Base-by-base conservation (phyloP, 2,113 vertebrate genomes). In the Pogonocichla stellata region DNA sequence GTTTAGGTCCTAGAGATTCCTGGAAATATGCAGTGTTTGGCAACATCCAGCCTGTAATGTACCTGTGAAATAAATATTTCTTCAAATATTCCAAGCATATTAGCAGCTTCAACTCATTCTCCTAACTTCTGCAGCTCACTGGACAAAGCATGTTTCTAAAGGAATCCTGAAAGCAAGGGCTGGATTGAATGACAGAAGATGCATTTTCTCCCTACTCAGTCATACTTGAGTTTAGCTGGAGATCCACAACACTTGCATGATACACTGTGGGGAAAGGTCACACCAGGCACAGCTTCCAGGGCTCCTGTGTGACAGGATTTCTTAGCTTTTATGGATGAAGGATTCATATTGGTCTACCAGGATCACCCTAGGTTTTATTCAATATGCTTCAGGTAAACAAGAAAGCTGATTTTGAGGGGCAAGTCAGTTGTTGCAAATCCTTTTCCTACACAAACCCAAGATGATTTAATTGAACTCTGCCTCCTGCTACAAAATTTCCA, bases 391-490 rank as follows among this genome's bases (percentile, higher is more conserved):
- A 95, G 80, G 66, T 93, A 95, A 91, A 96, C 81, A 91, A 57
- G 84, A 43, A 61, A 50, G 53, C 69, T 96, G 88, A 97, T 96
- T 95, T 92, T 86, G 75, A 97, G 65, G 80, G 92, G 29, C 86
- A 89, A 92, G 71, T 51, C 77, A 28, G 66, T 73, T 38, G 22
- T 8, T 93, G 78, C 65, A 95, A 97, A 95, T 91, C 65, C 58
- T 96, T 93, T 92, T 78, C 34, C 83, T 95, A 57, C 66, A 80
- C 43, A 66, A 75, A 91, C n/a, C 53, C 83, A 78, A 34, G 82
- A 65, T 74, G 10, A 83, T 92, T 77, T 84, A 95, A 92, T 83
- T 80, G 85, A 86, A 90, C 75, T 93, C 64, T 86, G 58, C 80
- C 57, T 88, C 56, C 82, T 93, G 67, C 38, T 80, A 43, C 42